Evolutionary conservation across 2,113 vertebrate genomes (phyloP).

Genomic region (Pithys albifrons): DNA sequence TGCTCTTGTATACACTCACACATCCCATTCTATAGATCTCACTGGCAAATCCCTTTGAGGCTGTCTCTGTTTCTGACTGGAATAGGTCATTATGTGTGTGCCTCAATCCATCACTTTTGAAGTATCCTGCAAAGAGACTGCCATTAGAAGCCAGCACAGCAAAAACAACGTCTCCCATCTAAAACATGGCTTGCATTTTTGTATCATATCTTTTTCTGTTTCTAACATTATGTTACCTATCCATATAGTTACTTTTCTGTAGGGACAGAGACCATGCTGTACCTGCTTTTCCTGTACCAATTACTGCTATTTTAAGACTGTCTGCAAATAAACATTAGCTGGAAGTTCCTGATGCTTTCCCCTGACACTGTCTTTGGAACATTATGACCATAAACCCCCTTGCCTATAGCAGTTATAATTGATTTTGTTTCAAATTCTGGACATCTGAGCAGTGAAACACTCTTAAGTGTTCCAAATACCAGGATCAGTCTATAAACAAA

Average conservation of each 20-base stretch:
- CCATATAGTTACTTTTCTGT: not conserved
- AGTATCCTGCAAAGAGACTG: constrained; percentile 40
- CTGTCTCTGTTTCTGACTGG: constrained; percentile 34
- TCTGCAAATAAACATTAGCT: constrained; percentile 20
- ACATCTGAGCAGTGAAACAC: constrained; percentile 10
- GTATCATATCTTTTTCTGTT: not conserved
- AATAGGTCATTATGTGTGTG: constrained; percentile 34
- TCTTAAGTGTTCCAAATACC: not conserved
- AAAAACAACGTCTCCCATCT: constrained; percentile 24
- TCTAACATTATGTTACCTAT: not conserved
- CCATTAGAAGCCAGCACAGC: constrained; percentile 13
- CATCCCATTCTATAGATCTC: not conserved
- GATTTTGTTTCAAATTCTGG: constrained; percentile 37
- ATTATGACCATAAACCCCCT: not conserved
- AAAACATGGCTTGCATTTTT: constrained; percentile 31
- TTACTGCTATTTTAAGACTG: constrained; percentile 10
- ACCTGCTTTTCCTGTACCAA: constrained; percentile 11
- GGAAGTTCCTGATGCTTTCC: not conserved
- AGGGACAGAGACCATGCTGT: not conserved
- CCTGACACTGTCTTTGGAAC: not conserved
- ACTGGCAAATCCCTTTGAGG: not conserved
- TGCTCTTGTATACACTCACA: not conserved
- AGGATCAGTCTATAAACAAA: constrained; percentile 36
- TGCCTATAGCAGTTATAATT: not conserved
- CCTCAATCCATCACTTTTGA: constrained; percentile 50